Percentiles rank a stretch among this genome's conserved stretches.
These are phyloP conservation scores for Pterocles orientalis DNA, from an alignment of 2,113 vertebrate species.

Conservation along the genomic window DNA sequence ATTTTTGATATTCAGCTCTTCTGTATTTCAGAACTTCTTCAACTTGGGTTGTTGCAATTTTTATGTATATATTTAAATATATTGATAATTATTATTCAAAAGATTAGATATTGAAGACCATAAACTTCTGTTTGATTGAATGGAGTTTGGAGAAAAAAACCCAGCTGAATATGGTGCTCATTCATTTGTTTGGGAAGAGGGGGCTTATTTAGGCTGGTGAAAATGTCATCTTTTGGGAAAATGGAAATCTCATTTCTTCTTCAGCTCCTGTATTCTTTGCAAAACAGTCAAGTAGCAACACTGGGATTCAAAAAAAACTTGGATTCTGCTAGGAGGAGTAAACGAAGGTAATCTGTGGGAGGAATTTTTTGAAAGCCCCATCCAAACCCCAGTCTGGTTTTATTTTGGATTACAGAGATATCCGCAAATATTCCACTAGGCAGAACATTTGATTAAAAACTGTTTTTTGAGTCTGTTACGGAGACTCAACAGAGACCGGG, in stretches of 20 bases:
- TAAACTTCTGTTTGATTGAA: not conserved
- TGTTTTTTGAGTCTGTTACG: not conserved
- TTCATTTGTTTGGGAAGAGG: not conserved
- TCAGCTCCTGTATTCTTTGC: not conserved
- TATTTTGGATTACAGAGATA: not conserved
- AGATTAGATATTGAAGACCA: not conserved
- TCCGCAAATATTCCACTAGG: not conserved
- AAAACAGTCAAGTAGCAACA: not conserved
- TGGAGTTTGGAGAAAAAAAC: not conserved
- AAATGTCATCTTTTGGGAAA: not conserved
- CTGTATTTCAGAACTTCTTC: not conserved
- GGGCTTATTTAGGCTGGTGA: not conserved
- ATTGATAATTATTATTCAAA: not conserved
- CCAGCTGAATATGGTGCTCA: accelerated
- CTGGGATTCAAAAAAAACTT: not conserved
- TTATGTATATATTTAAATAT: not conserved
- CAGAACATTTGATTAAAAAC: not conserved
- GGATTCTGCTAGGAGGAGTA: not conserved
- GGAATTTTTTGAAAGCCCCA: not conserved
- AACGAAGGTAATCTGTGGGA: not conserved
- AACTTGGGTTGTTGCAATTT: not conserved
- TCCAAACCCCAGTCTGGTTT: not conserved
- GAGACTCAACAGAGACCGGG: not conserved
- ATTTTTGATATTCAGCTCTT: not conserved
- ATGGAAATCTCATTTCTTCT: not conserved